Percentiles rank a stretch among this genome's conserved stretches.
These are phyloP conservation scores for Trachelus iudaicus DNA, from an alignment of 2,888 invertebrate species.

Conservation along the genomic window DNA sequence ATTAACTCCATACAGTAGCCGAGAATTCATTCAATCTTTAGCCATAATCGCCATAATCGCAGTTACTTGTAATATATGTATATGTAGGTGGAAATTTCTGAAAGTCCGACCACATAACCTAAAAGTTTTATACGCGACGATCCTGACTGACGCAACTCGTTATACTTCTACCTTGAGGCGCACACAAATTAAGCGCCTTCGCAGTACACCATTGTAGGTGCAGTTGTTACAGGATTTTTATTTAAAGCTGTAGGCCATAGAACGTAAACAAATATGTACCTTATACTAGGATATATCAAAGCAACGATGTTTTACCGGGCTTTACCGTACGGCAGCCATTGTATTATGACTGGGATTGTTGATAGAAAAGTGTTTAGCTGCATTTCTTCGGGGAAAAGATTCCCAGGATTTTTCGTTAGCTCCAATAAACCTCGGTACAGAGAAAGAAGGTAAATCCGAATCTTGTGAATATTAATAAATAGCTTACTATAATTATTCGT, in stretches of 20 bases:
- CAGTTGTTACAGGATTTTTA: not conserved
- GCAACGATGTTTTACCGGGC: not conserved
- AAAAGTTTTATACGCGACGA: not conserved
- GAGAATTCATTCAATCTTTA: not conserved
- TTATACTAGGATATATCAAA: not conserved
- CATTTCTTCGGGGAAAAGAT: not conserved
- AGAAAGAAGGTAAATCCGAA: not conserved
- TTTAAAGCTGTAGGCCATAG: not conserved
- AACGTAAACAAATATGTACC: not conserved
- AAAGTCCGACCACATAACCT: not conserved
- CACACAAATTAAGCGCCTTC: not conserved
- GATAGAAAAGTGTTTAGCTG: not conserved
- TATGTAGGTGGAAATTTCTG: not conserved
- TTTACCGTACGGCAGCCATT: too few relatives aligned
- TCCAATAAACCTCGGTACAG: not conserved
- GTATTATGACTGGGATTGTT: too few relatives aligned
- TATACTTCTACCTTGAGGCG: not conserved
- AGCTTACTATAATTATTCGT: not conserved
- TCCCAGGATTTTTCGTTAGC: not conserved
- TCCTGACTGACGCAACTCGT: not conserved
- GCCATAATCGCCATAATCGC: not conserved
- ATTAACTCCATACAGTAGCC: not conserved
- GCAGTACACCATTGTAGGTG: not conserved
- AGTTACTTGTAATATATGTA: not conserved
- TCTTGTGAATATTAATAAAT: not conserved